Percentiles rank a stretch among this genome's conserved stretches.
Evolutionary conservation across 2,888 invertebrate species (phyloP).

Genomic region (Orchesellides sinensis): DNA sequence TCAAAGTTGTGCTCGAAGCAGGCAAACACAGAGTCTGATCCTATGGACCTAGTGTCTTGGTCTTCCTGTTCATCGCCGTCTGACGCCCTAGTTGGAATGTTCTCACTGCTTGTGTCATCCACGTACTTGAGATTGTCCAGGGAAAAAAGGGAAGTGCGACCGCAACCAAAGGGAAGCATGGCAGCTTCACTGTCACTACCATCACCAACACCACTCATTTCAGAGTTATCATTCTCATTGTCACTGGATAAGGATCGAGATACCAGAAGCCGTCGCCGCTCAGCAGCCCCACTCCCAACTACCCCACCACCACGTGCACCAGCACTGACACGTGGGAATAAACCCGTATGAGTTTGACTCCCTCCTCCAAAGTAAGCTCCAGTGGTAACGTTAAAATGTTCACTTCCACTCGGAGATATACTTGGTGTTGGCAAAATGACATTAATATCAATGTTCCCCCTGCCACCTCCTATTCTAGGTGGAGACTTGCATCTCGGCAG

Average conservation of each 20-base stretch:
- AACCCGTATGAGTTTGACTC: neutral
- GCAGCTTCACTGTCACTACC: conserved; percentile 20
- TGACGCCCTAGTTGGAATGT: conserved; percentile 71
- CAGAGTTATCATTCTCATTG: conserved; percentile 40
- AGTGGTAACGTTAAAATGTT: conserved; percentile 75
- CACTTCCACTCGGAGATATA: conserved; percentile 88
- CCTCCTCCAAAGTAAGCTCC: conserved; percentile 8
- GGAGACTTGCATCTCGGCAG: conserved; percentile 29
- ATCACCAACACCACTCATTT: conserved; percentile 45
- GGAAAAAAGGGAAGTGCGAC: conserved; percentile 41
- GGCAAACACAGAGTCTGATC: conserved; percentile 87
- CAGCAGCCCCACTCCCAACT: neutral
- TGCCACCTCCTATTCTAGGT: neutral
- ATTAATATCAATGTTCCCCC: conserved; percentile 75
- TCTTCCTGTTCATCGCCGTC: conserved; percentile 76
- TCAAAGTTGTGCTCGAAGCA: conserved; percentile 67
- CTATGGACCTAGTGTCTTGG: conserved; percentile 81
- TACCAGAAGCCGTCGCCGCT: conserved; percentile 17
- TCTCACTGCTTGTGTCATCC: conserved; percentile 74
- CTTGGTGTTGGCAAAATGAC: conserved; percentile 90
- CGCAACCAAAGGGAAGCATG: conserved; percentile 29
- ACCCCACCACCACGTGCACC: neutral
- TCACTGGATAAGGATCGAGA: conserved; percentile 25
- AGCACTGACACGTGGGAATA: neutral
- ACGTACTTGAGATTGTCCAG: conserved; percentile 71